Conservation (phyloP, 2,797 vertebrate genomes). For the Decapterus maruadsi region DNA sequence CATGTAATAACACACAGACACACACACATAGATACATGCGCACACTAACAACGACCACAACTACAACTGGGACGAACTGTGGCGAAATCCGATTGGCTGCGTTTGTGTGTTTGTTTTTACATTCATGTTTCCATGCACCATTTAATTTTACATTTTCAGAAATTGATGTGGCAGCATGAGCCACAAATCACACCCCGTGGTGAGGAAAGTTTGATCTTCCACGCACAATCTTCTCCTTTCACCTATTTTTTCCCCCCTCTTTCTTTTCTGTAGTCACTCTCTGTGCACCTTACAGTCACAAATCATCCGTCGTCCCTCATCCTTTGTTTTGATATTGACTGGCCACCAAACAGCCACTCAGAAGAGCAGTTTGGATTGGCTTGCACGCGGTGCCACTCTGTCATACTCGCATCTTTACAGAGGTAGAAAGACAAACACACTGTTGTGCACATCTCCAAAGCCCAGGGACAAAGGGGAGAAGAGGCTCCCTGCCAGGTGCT, state of each 20-base stretch:
- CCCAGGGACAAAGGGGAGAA: constrained; percentile 52
- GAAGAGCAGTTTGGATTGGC: constrained; percentile 44
- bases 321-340: constrained; percentile 74
- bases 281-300: constrained; percentile 53
- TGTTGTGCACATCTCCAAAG: constrained; percentile 38
- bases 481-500: constrained; percentile 45
- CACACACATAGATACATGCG: constrained; percentile 43
- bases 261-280: constrained; percentile 61
- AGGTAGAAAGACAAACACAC: constrained; percentile 35
- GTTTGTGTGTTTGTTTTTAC: not conserved
- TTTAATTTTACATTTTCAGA: constrained; percentile 53
- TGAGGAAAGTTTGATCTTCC: constrained; percentile 48
- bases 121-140: constrained; percentile 14
- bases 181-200: constrained; percentile 51
- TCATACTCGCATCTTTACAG: constrained; percentile 44
- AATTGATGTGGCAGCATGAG: constrained; percentile 44
- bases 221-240: constrained; percentile 44
- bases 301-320: constrained; percentile 55
- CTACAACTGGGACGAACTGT: not conserved
- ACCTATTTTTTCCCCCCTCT: constrained; percentile 10
- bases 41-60: constrained; percentile 41
- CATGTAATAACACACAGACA: constrained; percentile 60
- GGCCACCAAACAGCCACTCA: constrained; percentile 56
- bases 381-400: constrained; percentile 20
- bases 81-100: constrained; percentile 25